Base-by-base conservation (phyloP, 2,797 vertebrate genomes). In the Sardinella longiceps region DNA sequence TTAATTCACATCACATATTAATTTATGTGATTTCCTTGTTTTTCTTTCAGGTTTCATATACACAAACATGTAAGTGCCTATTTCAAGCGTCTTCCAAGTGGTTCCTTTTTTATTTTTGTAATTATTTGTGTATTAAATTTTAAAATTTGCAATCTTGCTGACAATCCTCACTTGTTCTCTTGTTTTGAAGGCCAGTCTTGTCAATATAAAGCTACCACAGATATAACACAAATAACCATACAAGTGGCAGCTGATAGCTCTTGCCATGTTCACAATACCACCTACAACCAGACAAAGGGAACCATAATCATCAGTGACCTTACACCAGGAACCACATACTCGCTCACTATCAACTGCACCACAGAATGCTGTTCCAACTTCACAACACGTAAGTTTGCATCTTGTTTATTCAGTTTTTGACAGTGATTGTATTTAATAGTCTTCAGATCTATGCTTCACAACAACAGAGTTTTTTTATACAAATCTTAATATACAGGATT, bases 251-350 rank as follows among this genome's bases (percentile, higher is more conserved):
- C 1, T 39, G 0, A 83, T 1, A 1, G 0, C 37, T 0, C 1
- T 0, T 88, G 87, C 23, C 74, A 15, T 81, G 77, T 83, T 18
- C 25, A 60, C 58, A 86, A 53, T 4, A 0, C 6, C 60, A 88
- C 2, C 14, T 1, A 56, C 33, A 83, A 46, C 45, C 77, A 11
- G 14, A 25, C 25, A 18, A 9, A 7, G 43, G 20, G 4, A 1
- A 70, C 15, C 46, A 46, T 88, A n/a, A 51, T 51, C 39, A 82
- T 88, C 46, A 86, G 60, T 80, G 81, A 48, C 15, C 82, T 88
- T 14, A 84, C 37, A 51, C 84, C 87, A 53, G 87, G 87, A 82
- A 66, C 14, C 66, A 80, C 82, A 7, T 88, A 88, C 63, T 23
- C 15, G 14, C 12, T 88, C 7, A 46, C 2, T 74, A 56, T 84